Evolutionary conservation across 30 jellyfish, hydroid and myxozoan genomes (phyloP).

Genomic region (Turritopsis dohrnii): DNA sequence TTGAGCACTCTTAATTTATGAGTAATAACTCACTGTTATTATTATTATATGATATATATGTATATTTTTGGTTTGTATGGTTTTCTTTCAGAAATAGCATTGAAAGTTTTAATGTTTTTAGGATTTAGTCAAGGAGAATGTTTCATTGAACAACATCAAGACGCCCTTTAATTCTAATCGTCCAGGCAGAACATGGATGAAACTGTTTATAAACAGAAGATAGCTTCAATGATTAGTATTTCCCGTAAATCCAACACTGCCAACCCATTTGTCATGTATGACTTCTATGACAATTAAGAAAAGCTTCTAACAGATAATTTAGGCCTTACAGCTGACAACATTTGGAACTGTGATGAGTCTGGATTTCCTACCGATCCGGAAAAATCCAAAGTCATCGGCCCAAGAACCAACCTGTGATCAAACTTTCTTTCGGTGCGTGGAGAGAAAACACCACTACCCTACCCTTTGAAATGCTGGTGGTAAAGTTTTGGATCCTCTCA

Average conservation of each 20-base stretch:
- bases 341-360: no score
- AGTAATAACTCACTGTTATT: no score
- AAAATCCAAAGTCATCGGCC: neutral
- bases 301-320: neutral
- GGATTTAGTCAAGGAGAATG: no score
- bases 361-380: conserved; percentile 3
- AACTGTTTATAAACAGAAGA: neutral
- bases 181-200: neutral
- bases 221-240: neutral
- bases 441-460: conserved; percentile 5
- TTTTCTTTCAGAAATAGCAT: no score
- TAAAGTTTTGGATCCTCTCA: conserved; percentile 4
- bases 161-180: neutral
- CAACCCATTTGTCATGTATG: neutral
- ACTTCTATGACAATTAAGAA: neutral
- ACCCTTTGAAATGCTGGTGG: conserved; percentile 1
- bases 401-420: neutral
- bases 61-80: no score
- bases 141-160: no score
- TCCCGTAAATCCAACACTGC: conserved; percentile 1
- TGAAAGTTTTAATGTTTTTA: no score
- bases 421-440: conserved; percentile 1
- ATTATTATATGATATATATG: no score
- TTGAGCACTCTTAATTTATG: no score
- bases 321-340: neutral